Conservation (phyloP, 2,113 vertebrate species). For the Cricetomys ansorgei region DNA sequence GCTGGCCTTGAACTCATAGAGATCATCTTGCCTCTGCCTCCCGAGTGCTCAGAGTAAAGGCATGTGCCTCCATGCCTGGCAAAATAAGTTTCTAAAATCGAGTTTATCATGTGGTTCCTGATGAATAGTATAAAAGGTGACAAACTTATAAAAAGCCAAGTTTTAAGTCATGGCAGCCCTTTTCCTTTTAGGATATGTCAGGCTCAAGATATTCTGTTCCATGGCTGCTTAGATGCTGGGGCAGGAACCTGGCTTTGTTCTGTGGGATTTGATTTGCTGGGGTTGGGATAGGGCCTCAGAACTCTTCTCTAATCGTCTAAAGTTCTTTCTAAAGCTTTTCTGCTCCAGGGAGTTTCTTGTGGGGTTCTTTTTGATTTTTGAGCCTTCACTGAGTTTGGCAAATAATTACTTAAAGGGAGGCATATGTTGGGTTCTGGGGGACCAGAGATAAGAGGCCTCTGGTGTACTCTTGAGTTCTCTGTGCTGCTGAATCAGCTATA, state of each 20-base stretch:
- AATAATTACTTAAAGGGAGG: not conserved
- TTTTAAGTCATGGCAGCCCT: not conserved
- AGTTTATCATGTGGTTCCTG: not conserved
- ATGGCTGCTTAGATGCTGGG: not conserved
- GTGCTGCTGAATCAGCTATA: not conserved
- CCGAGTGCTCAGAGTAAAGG: not conserved
- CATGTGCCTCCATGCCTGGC: not conserved
- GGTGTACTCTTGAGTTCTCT: not conserved
- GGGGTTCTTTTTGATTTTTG: not conserved
- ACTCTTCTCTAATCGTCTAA: not conserved
- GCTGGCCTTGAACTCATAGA: not conserved
- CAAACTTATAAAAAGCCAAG: not conserved
- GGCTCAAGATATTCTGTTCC: not conserved
- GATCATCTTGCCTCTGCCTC: not conserved
- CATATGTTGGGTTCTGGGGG: not conserved
- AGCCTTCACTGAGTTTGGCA: not conserved
- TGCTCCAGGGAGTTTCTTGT: not conserved
- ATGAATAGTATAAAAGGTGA: not conserved
- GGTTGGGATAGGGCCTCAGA: not conserved
- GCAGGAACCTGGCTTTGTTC: not conserved
- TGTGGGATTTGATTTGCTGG: not conserved
- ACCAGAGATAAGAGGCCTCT: not conserved
- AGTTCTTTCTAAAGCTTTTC: not conserved
- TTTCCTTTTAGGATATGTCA: not conserved
- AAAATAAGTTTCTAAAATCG: conserved; percentile 11